Conservation (phyloP, 92 coral and sea anemone genomes). For the Montipora capitata region DNA sequence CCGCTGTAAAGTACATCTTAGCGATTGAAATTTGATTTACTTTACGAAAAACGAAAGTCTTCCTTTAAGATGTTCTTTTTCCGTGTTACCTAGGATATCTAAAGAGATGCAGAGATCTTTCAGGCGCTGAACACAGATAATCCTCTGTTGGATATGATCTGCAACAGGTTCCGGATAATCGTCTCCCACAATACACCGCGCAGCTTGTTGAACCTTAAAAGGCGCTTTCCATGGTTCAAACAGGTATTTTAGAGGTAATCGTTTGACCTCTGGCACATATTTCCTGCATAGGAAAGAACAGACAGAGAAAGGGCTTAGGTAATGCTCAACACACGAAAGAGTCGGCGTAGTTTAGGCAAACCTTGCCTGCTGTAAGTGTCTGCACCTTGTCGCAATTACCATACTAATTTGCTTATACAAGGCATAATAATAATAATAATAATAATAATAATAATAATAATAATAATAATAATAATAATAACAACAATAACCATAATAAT, state of each 20-base stretch:
- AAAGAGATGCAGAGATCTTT: slow-evolving; percentile 56
- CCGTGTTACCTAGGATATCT: slow-evolving; percentile 23
- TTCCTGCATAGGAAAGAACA: slow-evolving; percentile 54
- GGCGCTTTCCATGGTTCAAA: slow-evolving; percentile 96
- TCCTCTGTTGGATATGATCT: slow-evolving; percentile 73
- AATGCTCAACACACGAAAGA: neutral
- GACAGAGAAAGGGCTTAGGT: neutral
- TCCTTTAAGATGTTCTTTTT: neutral
- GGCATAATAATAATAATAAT: no score
- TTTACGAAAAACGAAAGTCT: no score
- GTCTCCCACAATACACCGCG: slow-evolving; percentile 81
- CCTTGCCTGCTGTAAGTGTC: no score
- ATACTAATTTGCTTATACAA: no score
- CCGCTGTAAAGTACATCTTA: no score
- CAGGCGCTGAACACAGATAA: slow-evolving; percentile 69
- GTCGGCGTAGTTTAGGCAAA: no score
- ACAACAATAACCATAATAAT: no score
- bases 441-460: no score
- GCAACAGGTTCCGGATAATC: slow-evolving; percentile 88
- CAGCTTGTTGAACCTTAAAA: slow-evolving; percentile 60
- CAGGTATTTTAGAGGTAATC: slow-evolving; percentile 73
- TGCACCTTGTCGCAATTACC: no score
- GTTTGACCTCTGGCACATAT: slow-evolving; percentile 86
- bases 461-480: no score
- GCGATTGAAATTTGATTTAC: no score